These are phyloP conservation scores for Athalia circularis DNA, from an alignment of 2,888 invertebrate species.

Conservation along the genomic window DNA sequence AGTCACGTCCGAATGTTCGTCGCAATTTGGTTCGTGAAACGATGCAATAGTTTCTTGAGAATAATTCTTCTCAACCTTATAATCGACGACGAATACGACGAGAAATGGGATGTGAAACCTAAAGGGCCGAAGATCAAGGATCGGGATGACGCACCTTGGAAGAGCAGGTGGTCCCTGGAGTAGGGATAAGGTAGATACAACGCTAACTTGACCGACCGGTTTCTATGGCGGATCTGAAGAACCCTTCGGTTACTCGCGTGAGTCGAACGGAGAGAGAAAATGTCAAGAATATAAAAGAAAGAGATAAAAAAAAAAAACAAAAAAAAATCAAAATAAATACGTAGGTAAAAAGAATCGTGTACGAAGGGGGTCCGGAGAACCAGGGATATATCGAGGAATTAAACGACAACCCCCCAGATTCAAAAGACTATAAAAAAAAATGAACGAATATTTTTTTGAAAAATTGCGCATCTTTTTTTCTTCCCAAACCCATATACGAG, in stretches of 20 bases:
- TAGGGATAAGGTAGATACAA: conserved; percentile 56
- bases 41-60: neutral
- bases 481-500: no score
- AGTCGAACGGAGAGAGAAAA: conserved; percentile 41
- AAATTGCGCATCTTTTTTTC: no score
- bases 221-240: conserved; percentile 68
- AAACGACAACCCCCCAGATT: neutral
- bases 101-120: conserved; percentile 49
- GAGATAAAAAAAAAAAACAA: conserved; percentile 54
- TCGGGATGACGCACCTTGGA: conserved; percentile 54
- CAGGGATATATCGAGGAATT: conserved; percentile 26
- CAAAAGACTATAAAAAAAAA: neutral
- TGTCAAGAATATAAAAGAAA: conserved; percentile 29
- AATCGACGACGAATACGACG: neutral
- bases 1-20: no score
- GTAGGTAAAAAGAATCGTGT: conserved; percentile 1
- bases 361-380: neutral
- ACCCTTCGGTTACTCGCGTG: conserved; percentile 53
- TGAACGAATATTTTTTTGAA: no score
- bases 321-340: conserved; percentile 31
- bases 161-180: conserved; percentile 70
- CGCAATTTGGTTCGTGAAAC: no score
- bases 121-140: conserved; percentile 54
- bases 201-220: conserved; percentile 72
- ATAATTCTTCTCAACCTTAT: conserved; percentile 19